Percentiles rank a stretch among this genome's conserved stretches.
Conservation (phyloP, 2,113 vertebrate species). For the Gallinago paraguaiae region DNA sequence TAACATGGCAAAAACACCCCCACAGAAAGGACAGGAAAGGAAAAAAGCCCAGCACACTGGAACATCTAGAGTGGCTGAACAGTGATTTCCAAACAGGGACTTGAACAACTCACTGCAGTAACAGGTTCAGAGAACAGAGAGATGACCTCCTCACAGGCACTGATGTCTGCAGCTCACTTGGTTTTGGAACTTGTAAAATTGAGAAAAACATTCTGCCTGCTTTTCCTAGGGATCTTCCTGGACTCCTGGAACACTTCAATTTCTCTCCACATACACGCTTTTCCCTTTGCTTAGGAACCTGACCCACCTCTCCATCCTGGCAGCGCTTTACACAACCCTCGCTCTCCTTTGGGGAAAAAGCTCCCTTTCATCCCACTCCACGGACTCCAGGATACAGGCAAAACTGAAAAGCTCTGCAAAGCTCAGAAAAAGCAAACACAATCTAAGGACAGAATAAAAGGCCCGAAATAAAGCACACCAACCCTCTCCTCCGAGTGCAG, state of each 20-base stretch:
- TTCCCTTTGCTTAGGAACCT: not conserved
- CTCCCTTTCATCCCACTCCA: not conserved
- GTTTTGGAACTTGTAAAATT: not conserved
- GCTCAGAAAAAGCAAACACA: not conserved
- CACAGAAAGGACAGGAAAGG: not conserved
- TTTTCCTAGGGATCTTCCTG: not conserved
- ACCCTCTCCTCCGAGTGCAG: not conserved
- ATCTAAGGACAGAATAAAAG: not conserved
- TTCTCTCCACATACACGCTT: not conserved
- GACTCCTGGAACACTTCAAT: not conserved
- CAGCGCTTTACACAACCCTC: not conserved
- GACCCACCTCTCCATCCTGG: not conserved
- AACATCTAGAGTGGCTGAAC: not conserved
- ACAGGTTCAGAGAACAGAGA: not conserved
- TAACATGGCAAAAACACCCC: not conserved
- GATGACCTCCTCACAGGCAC: not conserved
- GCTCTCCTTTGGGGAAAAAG: not conserved
- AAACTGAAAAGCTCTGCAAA: not conserved
- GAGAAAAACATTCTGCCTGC: not conserved
- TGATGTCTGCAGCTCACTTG: not conserved
- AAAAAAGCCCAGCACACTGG: not conserved
- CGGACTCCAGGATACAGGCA: not conserved
- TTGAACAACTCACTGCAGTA: not conserved
- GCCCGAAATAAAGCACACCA: not conserved
- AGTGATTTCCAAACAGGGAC: not conserved